Percentiles rank a stretch among this genome's conserved stretches.
phyloP scores from a whole-genome alignment of 2,113 vertebrate species.

The human (Homo sapiens) region DNA sequence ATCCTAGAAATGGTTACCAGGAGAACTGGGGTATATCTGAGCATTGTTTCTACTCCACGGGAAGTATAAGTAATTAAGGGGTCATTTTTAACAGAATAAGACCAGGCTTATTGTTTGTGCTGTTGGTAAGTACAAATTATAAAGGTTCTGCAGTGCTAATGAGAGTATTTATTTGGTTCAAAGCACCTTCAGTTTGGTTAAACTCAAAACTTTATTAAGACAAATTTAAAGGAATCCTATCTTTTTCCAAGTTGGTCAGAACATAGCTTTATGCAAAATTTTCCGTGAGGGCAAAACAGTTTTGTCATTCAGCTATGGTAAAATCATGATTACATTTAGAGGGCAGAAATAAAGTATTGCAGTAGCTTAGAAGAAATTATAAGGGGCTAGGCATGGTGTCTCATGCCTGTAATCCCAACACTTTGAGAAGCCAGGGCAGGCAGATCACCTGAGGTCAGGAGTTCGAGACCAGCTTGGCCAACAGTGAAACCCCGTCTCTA shows the following conservation, averaged over 20 bases:
- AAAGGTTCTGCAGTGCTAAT: not conserved
- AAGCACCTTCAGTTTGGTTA: not conserved
- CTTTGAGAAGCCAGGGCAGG: no score
- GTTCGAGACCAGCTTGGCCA: no score
- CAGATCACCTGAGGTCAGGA: no score
- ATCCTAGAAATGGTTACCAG: not conserved
- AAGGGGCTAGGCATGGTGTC: no score
- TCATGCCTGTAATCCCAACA: no score
- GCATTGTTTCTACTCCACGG: not conserved
- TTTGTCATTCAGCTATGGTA: not conserved
- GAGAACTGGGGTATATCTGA: not conserved
- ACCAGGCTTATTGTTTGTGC: not conserved
- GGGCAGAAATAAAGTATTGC: constrained; percentile 19
- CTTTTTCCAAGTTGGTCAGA: not conserved
- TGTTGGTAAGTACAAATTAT: not conserved
- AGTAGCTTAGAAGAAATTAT: not conserved
- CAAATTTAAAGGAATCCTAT: not conserved
- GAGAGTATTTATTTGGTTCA: constrained; percentile 17
- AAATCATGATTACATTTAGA: not conserved
- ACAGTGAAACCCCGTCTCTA: no score
- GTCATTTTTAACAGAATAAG: constrained; percentile 2
- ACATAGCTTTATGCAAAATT: not conserved
- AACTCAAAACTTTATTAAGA: constrained; percentile 26
- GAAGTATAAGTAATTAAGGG: not conserved
- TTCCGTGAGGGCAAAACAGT: not conserved